phyloP scores from a whole-genome alignment of 2,888 invertebrate genomes.

The Erebia epiphron region DNA sequence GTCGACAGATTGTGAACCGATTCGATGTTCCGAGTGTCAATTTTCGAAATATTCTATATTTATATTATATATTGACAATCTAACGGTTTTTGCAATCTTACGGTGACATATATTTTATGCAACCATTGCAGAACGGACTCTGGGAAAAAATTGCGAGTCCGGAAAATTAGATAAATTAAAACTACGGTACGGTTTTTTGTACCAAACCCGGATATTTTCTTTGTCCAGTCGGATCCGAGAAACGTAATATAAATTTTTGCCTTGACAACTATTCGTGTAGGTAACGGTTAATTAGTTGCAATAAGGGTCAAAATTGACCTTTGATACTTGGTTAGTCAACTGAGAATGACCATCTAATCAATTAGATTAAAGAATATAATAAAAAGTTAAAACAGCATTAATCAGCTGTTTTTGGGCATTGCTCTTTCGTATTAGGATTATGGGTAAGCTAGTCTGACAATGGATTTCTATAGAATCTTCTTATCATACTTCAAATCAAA shows the following conservation, averaged over 20 bases:
- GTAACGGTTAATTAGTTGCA: slow-evolving; percentile 57
- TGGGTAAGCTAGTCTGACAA: background rate
- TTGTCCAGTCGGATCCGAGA: background rate
- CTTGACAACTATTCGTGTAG: slow-evolving; percentile 69
- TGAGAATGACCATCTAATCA: slow-evolving; percentile 55
- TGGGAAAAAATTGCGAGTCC: too few relatives aligned
- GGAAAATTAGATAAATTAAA: too few relatives aligned
- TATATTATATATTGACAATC: too few relatives aligned
- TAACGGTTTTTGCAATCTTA: too few relatives aligned
- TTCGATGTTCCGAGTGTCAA: too few relatives aligned
- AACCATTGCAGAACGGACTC: too few relatives aligned
- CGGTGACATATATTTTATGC: too few relatives aligned
- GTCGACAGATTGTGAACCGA: too few relatives aligned
- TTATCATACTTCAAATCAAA: too few relatives aligned
- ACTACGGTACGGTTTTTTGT: too few relatives aligned
- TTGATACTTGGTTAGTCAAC: slow-evolving; percentile 75
- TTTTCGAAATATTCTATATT: too few relatives aligned
- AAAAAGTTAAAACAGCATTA: background rate
- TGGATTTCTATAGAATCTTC: too few relatives aligned
- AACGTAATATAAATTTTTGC: slow-evolving; percentile 43
- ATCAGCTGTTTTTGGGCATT: background rate
- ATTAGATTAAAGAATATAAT: slow-evolving; percentile 6
- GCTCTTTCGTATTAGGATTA: background rate
- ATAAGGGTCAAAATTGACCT: slow-evolving; percentile 56
- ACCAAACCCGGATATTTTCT: slow-evolving; percentile 10